Evolutionary conservation across 92 coral and sea anemone species (phyloP).

Genomic region (Porites divaricata): DNA sequence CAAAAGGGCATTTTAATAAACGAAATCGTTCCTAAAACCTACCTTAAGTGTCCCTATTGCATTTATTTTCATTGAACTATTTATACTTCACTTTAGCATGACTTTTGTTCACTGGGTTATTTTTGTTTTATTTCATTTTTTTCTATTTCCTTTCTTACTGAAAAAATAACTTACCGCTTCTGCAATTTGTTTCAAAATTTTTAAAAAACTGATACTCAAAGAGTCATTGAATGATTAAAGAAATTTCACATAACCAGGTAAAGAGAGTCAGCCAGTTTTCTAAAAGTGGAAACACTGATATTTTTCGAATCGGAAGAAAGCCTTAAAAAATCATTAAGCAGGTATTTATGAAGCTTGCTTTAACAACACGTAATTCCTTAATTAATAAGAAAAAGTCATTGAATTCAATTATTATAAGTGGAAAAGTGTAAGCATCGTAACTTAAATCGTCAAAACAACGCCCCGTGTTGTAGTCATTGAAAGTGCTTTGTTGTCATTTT

Average conservation of each 20-base stretch:
- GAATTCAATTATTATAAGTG: too few species aligned
- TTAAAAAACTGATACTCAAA: too few species aligned
- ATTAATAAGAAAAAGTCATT: neutral
- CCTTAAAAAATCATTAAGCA: slow-evolving; percentile 4
- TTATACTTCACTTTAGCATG: too few species aligned
- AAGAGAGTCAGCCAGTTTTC: neutral
- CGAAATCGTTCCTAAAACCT: slow-evolving; percentile 4
- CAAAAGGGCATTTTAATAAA: neutral
- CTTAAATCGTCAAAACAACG: slow-evolving; percentile 1
- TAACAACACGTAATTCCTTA: neutral
- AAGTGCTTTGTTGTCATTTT: slow-evolving; percentile 6
- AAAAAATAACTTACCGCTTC: too few species aligned
- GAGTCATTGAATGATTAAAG: too few species aligned
- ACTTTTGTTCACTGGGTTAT: too few species aligned
- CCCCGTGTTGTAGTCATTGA: neutral
- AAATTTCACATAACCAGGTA: neutral
- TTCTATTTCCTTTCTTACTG: too few species aligned
- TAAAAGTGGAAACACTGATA: neutral
- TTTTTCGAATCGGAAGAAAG: slow-evolving; percentile 11
- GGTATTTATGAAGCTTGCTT: neutral
- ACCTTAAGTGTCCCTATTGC: too few species aligned
- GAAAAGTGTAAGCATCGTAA: neutral
- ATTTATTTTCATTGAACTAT: too few species aligned
- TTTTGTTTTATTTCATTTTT: too few species aligned
- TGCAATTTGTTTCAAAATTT: too few species aligned